Evolutionary conservation across 35 echinoderm and acorn worm species (phyloP).

Genomic region (Acanthaster planci): DNA sequence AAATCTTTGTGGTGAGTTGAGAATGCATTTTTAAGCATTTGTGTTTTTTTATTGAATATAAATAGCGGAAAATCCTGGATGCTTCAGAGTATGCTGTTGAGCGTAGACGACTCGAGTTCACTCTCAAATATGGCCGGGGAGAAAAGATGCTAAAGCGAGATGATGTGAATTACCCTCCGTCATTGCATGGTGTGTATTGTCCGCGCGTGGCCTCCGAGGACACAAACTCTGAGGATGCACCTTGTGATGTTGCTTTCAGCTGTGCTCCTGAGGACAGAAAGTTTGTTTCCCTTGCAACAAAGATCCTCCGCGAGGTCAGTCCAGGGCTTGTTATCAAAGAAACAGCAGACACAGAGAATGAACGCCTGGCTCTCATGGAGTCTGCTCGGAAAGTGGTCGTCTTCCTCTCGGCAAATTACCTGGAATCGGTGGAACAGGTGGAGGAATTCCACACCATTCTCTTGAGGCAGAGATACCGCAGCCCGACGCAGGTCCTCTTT

Average conservation of each 20-base stretch:
- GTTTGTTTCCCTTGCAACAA: slow-evolving; percentile 32
- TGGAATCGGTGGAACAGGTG: slow-evolving; percentile 74
- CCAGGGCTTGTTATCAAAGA: slow-evolving; percentile 46
- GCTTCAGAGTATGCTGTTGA: slow-evolving; percentile 12
- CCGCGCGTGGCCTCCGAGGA: background rate
- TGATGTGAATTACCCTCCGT: background rate
- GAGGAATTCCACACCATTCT: slow-evolving; percentile 96
- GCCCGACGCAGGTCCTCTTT: slow-evolving; percentile 50
- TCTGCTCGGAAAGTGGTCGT: slow-evolving; percentile 36
- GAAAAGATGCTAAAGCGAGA: slow-evolving; percentile 4
- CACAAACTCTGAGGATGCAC: background rate
- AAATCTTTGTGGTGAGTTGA: too few species aligned
- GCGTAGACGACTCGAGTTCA: slow-evolving; percentile 20
- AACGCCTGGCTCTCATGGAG: slow-evolving; percentile 47
- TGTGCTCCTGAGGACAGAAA: slow-evolving; percentile 52
- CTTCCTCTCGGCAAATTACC: slow-evolving; percentile 68
- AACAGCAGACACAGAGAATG: slow-evolving; percentile 20
- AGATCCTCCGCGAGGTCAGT: slow-evolving; percentile 27
- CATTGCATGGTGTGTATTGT: background rate
- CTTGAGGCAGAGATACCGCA: slow-evolving; percentile 60
- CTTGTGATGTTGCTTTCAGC: slow-evolving; percentile 63
- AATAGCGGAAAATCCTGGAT: background rate
- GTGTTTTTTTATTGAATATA: too few species aligned
- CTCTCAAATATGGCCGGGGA: background rate
- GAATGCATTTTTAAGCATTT: too few species aligned